phyloP scores from a whole-genome alignment of 1,140 invertebrate genomes.

The Bombus superbus region DNA sequence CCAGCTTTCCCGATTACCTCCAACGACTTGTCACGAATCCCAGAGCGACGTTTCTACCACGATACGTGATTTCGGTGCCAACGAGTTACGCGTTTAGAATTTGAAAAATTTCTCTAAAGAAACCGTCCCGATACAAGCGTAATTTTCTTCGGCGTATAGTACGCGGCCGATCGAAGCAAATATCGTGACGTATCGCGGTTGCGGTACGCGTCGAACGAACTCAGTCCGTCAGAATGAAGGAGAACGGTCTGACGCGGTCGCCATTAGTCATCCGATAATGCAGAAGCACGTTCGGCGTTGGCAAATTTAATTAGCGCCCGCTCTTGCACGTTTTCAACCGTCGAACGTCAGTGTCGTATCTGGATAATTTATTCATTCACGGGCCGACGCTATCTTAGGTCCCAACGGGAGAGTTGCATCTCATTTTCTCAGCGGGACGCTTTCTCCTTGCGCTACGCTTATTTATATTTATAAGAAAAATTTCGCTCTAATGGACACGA shows the following conservation, averaged over 20 bases:
- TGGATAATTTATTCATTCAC: constrained; percentile 62
- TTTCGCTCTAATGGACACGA: constrained; percentile 56
- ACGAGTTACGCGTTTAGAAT: background rate
- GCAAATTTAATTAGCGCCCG: constrained; percentile 58
- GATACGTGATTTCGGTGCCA: background rate
- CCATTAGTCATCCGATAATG: constrained; percentile 52
- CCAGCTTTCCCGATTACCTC: background rate
- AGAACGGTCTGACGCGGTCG: constrained; percentile 21
- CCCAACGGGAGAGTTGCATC: constrained; percentile 33
- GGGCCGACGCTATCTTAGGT: constrained; percentile 8
- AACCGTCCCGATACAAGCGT: no score
- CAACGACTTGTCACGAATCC: background rate
- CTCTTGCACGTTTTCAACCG: constrained; percentile 35
- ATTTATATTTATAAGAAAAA: constrained; percentile 61
- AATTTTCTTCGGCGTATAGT: background rate
- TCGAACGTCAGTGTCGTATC: constrained; percentile 50
- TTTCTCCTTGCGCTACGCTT: constrained; percentile 41
- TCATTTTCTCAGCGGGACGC: constrained; percentile 50
- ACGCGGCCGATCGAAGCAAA: background rate
- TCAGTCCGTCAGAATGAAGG: constrained; percentile 28
- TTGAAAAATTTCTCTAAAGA: background rate
- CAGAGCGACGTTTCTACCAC: background rate
- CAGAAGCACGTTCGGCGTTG: constrained; percentile 38
- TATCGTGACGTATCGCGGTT: background rate
- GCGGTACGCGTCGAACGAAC: constrained; percentile 27